Evolutionary conservation across 2,888 invertebrate genomes (phyloP), one percentile per base, ranked within the genome.

Genomic region (Cheilosia vulpina): DNA sequence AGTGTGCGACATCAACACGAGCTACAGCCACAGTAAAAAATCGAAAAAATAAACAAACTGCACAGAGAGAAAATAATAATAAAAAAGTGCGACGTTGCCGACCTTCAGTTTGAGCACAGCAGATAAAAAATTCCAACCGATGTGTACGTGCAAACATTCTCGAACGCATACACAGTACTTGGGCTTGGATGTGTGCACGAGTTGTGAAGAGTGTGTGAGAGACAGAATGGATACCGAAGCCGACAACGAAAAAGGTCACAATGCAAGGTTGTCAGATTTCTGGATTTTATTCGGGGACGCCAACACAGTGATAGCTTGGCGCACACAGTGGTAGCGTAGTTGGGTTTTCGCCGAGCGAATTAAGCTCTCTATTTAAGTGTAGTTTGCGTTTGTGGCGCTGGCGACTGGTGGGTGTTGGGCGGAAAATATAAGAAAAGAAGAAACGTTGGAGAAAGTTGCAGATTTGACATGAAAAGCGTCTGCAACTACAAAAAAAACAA

Each of bases 31-130:
- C 17, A 47, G 45, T 7, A 45, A 0, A 47, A 65, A 80, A 66
- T 50, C 34, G 17, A 72, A 43, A 76, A 76, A 66, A 72, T 62
- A 69, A 75, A 58, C 73, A 65, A 75, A 79, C 57, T 52, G 34
- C 63, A 76, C 53, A 62, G 68, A 81, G 68, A 81, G 68, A 85
- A 79, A 78, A 79, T 71, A 75, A 69, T 58, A 75, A 47, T 58
- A 72, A 79, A 79, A 72, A 79, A 72, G 17, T 75, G 85, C 80
- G 62, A 77, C 68, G 85, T 63, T 85, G 85, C 77, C 85, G 72
- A 57, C 24, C 62, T 85, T 80, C 68, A 53, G 31, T 31, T 31
- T 31, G 31, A 31, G 31, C 31, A 31, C 31, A 31, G 55, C 31
- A 57, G 57, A 71, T 52, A 79, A 58, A 47, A 79, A 83, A 68